Percentiles rank a stretch among this genome's conserved stretches.
These are phyloP conservation scores for Mizuhopecten yessoensis DNA, from an alignment of 1,140 invertebrate species.

Conservation along the genomic window DNA sequence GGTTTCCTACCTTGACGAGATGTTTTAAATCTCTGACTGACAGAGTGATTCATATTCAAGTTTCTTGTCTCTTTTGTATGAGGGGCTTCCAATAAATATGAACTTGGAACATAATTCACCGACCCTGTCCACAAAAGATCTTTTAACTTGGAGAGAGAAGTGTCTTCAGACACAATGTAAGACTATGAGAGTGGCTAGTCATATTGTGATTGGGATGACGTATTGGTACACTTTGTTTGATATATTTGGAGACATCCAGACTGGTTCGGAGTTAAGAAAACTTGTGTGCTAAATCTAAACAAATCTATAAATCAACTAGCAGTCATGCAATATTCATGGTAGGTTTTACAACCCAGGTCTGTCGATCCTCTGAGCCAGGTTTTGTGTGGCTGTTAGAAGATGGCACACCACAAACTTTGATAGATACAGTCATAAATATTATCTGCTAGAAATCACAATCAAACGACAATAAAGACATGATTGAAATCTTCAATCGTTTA, in stretches of 20 bases:
- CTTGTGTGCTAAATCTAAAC: slow-evolving; percentile 31
- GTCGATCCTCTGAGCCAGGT: slow-evolving; percentile 6
- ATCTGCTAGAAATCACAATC: slow-evolving; percentile 38
- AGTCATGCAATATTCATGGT: slow-evolving; percentile 31
- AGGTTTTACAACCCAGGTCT: slow-evolving; percentile 3
- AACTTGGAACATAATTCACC: background rate
- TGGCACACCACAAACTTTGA: slow-evolving; percentile 25
- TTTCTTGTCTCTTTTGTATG: slow-evolving; percentile 19
- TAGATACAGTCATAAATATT: slow-evolving; percentile 40
- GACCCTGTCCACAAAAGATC: background rate
- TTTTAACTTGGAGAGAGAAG: background rate
- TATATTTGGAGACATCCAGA: slow-evolving; percentile 7
- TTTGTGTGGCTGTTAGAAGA: slow-evolving; percentile 21
- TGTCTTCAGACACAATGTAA: background rate
- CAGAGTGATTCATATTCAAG: slow-evolving; percentile 18
- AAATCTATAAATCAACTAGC: slow-evolving; percentile 35
- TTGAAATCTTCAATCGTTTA: slow-evolving; percentile 35
- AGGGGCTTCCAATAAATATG: background rate
- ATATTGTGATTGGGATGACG: background rate
- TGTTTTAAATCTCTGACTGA: slow-evolving; percentile 17
- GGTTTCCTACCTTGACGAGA: background rate
- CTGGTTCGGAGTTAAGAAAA: background rate
- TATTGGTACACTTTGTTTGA: slow-evolving; percentile 15
- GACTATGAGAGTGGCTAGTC: slow-evolving; percentile 5
- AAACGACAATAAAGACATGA: slow-evolving; percentile 16